Percentiles rank a stretch among this genome's conserved stretches.
phyloP scores from a whole-genome alignment of 2,113 vertebrate species.

The Aspidoscelis tigris region DNA sequence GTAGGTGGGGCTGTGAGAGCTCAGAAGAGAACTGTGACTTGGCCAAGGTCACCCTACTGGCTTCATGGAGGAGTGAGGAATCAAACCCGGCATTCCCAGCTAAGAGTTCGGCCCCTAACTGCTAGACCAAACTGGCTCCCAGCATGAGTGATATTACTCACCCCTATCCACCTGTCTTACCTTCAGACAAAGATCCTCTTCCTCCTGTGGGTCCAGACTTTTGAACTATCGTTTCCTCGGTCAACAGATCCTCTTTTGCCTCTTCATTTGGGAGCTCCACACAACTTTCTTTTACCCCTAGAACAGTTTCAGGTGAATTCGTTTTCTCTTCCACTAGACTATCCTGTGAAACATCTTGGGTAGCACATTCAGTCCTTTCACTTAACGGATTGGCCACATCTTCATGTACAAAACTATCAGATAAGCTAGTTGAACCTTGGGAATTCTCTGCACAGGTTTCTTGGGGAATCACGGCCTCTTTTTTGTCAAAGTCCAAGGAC shows the following conservation, averaged over 20 bases:
- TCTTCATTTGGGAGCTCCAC: neutral
- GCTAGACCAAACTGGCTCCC: too few species aligned
- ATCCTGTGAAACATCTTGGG: neutral
- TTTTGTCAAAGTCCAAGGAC: neutral
- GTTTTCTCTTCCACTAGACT: neutral
- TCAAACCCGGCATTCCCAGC: too few species aligned
- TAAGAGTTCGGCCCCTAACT: too few species aligned
- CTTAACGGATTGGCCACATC: neutral
- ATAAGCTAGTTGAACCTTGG: neutral
- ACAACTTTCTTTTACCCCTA: neutral
- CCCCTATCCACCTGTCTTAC: conserved; percentile 58
- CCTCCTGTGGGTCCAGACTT: conserved; percentile 4
- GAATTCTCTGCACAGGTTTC: neutral
- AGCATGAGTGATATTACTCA: neutral
- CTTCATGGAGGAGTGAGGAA: too few species aligned
- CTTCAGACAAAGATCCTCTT: conserved; percentile 47
- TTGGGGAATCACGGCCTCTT: neutral
- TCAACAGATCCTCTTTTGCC: neutral
- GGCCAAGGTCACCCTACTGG: too few species aligned
- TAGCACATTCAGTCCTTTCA: neutral
- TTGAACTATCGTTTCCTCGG: neutral
- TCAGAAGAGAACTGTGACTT: too few species aligned
- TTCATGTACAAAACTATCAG: neutral
- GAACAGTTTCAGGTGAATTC: neutral
- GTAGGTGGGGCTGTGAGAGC: too few species aligned